Conservation (phyloP, 2,888 invertebrate species). For the Pandemis heparana region DNA sequence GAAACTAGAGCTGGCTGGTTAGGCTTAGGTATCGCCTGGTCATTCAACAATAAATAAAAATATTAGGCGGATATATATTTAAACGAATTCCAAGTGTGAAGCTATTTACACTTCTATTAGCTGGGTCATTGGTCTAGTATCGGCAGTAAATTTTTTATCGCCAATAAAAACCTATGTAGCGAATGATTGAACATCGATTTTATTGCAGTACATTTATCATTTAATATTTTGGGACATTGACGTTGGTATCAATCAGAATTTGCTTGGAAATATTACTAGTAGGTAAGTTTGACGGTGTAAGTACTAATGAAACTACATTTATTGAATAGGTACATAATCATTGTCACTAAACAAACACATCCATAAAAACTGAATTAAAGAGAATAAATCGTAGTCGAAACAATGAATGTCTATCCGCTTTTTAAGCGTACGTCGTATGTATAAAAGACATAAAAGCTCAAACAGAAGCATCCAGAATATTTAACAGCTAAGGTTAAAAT, state of each 20-base stretch:
- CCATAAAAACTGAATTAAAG: background rate
- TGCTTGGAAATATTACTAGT: constrained; percentile 44
- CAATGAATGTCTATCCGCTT: background rate
- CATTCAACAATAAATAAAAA: constrained; percentile 33
- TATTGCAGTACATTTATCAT: constrained; percentile 69
- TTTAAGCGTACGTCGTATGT: background rate
- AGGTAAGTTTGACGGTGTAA: background rate
- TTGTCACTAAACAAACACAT: background rate
- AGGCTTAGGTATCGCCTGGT: constrained; percentile 39
- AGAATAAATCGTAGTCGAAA: background rate
- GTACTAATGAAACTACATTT: background rate
- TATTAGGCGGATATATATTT: background rate
- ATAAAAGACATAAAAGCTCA: background rate
- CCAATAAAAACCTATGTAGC: constrained; percentile 59
- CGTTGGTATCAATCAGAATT: constrained; percentile 67
- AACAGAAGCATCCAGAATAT: constrained; percentile 29
- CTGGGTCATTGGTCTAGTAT: constrained; percentile 23
- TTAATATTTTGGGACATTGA: constrained; percentile 72
- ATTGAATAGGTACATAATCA: background rate
- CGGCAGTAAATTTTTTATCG: constrained; percentile 51
- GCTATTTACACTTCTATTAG: constrained; percentile 18
- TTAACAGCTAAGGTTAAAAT: constrained; percentile 16
- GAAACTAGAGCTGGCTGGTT: constrained; percentile 45
- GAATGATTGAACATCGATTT: constrained; percentile 59
- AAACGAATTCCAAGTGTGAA: constrained; percentile 13